phyloP scores from a whole-genome alignment of 2,888 invertebrate genomes.

The Hydrotaea cyrtoneurina region DNA sequence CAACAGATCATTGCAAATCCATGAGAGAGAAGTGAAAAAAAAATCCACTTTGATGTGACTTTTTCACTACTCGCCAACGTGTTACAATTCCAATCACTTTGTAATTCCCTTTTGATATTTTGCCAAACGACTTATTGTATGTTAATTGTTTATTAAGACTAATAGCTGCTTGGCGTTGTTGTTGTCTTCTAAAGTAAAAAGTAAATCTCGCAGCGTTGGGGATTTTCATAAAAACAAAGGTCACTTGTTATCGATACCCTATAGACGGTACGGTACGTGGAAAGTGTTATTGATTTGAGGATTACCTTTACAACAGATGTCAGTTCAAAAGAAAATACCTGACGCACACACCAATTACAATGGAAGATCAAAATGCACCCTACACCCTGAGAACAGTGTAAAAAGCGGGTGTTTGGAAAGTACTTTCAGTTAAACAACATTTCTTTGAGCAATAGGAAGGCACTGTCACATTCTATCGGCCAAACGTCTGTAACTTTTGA shows the following conservation, averaged over 20 bases:
- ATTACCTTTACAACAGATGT: not conserved
- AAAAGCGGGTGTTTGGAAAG: too few relatives aligned
- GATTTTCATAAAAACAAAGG: conserved; percentile 20
- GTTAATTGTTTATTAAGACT: conserved; percentile 19
- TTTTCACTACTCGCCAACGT: not conserved
- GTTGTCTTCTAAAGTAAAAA: too few relatives aligned
- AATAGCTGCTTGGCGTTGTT: not conserved
- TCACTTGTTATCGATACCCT: conserved; percentile 26
- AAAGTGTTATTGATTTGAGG: not conserved
- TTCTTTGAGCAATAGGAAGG: too few relatives aligned
- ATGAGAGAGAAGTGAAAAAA: not conserved
- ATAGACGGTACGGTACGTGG: not conserved
- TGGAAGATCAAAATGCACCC: too few relatives aligned
- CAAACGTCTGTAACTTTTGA: too few relatives aligned
- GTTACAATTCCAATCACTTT: conserved; percentile 62
- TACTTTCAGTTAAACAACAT: too few relatives aligned
- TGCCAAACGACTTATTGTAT: conserved; percentile 39
- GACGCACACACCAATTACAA: too few relatives aligned
- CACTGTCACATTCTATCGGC: too few relatives aligned
- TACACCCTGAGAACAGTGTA: too few relatives aligned
- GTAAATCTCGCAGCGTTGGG: not conserved
- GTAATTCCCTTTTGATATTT: conserved; percentile 58
- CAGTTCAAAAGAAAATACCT: too few relatives aligned
- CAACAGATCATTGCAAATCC: not conserved
- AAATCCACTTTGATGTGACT: conserved; percentile 5